A percentile compares a stretch with the other conserved stretches of the same genome.
Conservation (phyloP, 64 coral and sea anemone genomes). For the Montipora sp. region DNA sequence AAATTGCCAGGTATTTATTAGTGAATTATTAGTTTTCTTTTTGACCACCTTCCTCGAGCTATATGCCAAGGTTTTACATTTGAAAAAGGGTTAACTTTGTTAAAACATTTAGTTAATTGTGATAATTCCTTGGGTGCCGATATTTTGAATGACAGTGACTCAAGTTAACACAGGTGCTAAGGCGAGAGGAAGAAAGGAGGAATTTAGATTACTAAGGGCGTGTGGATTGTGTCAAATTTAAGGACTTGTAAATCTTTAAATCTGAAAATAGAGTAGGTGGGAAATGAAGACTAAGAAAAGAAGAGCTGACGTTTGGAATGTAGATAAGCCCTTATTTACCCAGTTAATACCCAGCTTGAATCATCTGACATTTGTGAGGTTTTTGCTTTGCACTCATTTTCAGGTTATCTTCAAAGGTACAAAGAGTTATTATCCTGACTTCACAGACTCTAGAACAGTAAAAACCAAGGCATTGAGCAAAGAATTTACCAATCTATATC, state of each 20-base stretch:
- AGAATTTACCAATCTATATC: background rate
- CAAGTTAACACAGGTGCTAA: no score
- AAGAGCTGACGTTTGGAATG: background rate
- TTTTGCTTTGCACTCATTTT: background rate
- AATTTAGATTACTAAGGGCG: background rate
- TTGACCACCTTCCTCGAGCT: no score
- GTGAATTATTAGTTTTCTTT: background rate
- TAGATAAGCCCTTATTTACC: background rate
- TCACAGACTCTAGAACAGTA: background rate
- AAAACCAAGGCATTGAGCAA: background rate
- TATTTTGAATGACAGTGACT: no score
- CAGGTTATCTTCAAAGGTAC: background rate
- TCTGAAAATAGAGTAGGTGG: no score
- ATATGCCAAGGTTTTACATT: no score
- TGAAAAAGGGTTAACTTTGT: no score
- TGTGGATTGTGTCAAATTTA: no score
- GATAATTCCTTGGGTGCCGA: no score
- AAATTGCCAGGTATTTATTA: background rate
- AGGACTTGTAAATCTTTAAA: no score
- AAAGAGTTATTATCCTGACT: background rate
- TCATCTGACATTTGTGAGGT: background rate
- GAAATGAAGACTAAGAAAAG: background rate
- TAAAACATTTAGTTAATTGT: no score
- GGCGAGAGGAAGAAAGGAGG: no score
- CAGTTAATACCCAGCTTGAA: background rate